A percentile compares a stretch with the other conserved stretches of the same genome.
Conservation (phyloP, 2,888 invertebrate species). For the Eucera pruinosa region DNA sequence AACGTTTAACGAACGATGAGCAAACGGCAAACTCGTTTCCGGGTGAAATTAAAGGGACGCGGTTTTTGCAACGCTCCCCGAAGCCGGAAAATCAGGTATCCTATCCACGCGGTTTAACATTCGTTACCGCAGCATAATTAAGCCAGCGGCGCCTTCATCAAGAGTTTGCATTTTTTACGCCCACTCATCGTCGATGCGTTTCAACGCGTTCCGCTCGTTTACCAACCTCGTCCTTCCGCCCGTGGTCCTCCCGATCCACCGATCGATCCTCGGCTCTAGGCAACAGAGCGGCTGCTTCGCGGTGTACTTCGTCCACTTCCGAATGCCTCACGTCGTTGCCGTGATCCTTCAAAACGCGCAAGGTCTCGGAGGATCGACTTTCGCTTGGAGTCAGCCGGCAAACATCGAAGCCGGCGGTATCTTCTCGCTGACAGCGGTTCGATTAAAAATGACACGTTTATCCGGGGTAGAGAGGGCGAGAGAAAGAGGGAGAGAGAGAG, state of each 20-base stretch:
- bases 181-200: background rate
- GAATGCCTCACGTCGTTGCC: conserved; percentile 14
- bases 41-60: conserved; percentile 21
- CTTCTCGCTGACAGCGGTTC: conserved; percentile 29
- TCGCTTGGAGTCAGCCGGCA: conserved; percentile 23
- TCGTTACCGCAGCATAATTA: conserved; percentile 28
- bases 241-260: conserved; percentile 2
- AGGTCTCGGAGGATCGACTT: conserved; percentile 16
- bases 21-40: conserved; percentile 37
- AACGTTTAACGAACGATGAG: conserved; percentile 18
- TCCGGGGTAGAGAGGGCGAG: background rate
- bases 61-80: conserved; percentile 12
- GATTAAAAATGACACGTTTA: conserved; percentile 39
- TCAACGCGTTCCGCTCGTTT: background rate
- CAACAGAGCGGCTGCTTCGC: conserved; percentile 10
- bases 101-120: conserved; percentile 10
- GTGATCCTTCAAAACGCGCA: conserved; percentile 44
- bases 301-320: conserved; percentile 21
- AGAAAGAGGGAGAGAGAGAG: conserved; percentile 13
- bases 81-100: conserved; percentile 22
- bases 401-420: conserved; percentile 24
- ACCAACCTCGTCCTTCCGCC: conserved; percentile 48
- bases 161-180: conserved; percentile 1
- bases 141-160: conserved; percentile 7
- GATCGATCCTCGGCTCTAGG: conserved; percentile 25